Percentiles rank a stretch among this genome's conserved stretches.
Conservation (phyloP, 2,888 invertebrate genomes). For the Cheilosia vulpina region DNA sequence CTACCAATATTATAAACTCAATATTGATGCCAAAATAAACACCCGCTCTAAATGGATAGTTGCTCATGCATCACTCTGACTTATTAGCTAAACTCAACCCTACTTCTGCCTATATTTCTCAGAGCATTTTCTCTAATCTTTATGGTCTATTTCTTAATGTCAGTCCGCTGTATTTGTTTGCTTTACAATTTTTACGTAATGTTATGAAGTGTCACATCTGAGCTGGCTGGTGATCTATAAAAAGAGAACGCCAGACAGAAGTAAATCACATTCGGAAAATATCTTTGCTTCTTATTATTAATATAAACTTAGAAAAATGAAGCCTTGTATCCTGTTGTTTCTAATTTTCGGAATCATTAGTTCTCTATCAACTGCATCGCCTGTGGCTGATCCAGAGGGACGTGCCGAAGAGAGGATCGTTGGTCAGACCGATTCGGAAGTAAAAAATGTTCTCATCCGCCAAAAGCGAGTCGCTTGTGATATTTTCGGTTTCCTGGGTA, state of each 20-base stretch:
- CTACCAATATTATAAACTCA: no score
- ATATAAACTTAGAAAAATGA: background rate
- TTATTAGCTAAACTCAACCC: no score
- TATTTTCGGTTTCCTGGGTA: conserved; percentile 79
- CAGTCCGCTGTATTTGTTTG: background rate
- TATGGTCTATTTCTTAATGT: background rate
- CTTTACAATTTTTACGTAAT: background rate
- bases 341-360: conserved; percentile 46
- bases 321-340: conserved; percentile 37
- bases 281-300: background rate
- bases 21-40: no score
- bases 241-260: background rate
- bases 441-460: background rate
- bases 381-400: conserved; percentile 14
- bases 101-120: no score
- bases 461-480: conserved; percentile 83
- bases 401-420: conserved; percentile 14
- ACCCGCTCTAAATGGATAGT: no score
- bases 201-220: background rate
- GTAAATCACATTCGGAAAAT: background rate
- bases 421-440: conserved; percentile 35
- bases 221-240: background rate
- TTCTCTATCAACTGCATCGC: conserved; percentile 45
- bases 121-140: no score
- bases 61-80: no score